phyloP scores from a whole-genome alignment of 2,797 vertebrate genomes.

The Enteromius thamalakanensis region DNA sequence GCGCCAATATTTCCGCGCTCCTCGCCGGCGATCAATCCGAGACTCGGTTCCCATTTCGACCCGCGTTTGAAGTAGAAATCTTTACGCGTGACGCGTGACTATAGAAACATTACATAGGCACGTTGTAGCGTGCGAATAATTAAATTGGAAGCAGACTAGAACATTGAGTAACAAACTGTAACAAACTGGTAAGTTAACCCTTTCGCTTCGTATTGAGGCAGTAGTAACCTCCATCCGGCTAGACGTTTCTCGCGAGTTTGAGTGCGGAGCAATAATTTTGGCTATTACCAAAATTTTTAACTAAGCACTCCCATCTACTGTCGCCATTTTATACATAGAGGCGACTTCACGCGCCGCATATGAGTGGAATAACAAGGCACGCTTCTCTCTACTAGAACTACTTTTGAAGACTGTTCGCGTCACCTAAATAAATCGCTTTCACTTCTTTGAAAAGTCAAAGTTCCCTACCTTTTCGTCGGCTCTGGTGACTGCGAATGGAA shows the following conservation, averaged over 20 bases:
- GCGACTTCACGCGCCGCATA: constrained; percentile 79
- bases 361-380: constrained; percentile 71
- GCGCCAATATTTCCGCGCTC: constrained; percentile 19
- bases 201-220: constrained; percentile 70
- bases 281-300: constrained; percentile 66
- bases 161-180: constrained; percentile 70
- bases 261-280: constrained; percentile 31
- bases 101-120: constrained; percentile 63
- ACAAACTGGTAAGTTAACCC: constrained; percentile 80
- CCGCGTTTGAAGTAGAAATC: constrained; percentile 5
- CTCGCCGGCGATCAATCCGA: constrained; percentile 14
- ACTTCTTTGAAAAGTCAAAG: constrained; percentile 59
- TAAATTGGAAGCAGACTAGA: constrained; percentile 59
- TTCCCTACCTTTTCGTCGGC: constrained; percentile 72
- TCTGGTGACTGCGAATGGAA: constrained; percentile 68
- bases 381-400: constrained; percentile 51
- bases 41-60: background rate
- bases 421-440: constrained; percentile 71
- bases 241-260: constrained; percentile 47
- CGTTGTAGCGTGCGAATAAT: constrained; percentile 73
- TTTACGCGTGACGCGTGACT: constrained; percentile 11
- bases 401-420: constrained; percentile 54
- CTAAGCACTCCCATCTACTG: constrained; percentile 76
- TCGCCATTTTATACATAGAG: constrained; percentile 86
- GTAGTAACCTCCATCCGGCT: constrained; percentile 52